Evolutionary conservation across 2,113 vertebrate species (phyloP).

Genomic region (Anarhynchus alexandrinus): DNA sequence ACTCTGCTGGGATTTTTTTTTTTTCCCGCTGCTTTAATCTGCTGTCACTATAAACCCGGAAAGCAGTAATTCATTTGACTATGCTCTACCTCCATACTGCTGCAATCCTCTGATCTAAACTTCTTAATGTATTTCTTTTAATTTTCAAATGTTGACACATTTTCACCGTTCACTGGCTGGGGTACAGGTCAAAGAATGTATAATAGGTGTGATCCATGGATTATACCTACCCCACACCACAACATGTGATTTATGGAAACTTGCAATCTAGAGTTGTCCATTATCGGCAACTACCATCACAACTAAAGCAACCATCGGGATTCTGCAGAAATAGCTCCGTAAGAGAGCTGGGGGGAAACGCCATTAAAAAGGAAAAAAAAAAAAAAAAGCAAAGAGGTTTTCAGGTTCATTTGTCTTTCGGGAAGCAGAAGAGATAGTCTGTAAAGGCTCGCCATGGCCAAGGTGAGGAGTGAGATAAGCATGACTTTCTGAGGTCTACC

Average conservation of each 20-base stretch:
- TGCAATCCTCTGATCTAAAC: not conserved
- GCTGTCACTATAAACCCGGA: not conserved
- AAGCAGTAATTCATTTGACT: conserved; percentile 2
- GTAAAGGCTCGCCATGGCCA: not conserved
- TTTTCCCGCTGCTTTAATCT: not conserved
- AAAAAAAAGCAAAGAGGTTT: not conserved
- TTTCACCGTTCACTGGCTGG: not conserved
- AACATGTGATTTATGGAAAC: not conserved
- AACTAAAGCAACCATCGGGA: not conserved
- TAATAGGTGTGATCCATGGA: not conserved
- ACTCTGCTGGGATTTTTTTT: not conserved
- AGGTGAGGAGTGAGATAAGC: not conserved
- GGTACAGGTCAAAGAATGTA: not conserved
- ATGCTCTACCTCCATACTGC: not conserved
- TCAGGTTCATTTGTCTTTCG: not conserved
- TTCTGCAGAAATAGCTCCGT: not conserved
- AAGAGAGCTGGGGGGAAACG: not conserved
- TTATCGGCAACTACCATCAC: not conserved
- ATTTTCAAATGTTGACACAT: not conserved
- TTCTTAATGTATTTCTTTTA: not conserved
- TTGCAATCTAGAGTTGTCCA: not conserved
- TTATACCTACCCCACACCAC: not conserved
- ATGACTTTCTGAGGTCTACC: not conserved
- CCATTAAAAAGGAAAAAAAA: not conserved
- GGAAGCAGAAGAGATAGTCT: not conserved